A percentile compares a stretch with the other conserved stretches of the same genome.
Conservation (phyloP, 2,888 invertebrate genomes). For the Oxycera nigricornis region DNA sequence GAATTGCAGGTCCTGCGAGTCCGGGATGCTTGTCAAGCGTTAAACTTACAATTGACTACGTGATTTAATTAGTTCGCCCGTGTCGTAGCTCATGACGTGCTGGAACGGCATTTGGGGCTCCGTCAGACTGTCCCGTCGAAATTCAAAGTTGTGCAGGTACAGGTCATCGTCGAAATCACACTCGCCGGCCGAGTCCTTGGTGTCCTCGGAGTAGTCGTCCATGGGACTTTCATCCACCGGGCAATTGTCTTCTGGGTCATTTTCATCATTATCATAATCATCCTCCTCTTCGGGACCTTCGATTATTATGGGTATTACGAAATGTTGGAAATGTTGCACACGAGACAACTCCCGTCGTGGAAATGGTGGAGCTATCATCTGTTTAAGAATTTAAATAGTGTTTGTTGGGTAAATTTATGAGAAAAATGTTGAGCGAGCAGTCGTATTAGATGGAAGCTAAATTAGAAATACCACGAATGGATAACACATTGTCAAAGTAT, state of each 20-base stretch:
- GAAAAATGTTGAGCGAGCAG: no score
- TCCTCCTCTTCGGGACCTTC: constrained; percentile 24
- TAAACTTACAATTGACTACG: constrained; percentile 15
- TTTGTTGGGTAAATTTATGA: no score
- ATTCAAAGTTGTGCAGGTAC: constrained; percentile 16
- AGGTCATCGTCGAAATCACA: constrained; percentile 23
- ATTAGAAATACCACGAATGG: no score
- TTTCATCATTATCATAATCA: not conserved
- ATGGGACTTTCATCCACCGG: not conserved
- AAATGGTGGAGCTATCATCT: constrained; percentile 9
- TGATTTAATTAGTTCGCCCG: constrained; percentile 5
- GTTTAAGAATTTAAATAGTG: not conserved
- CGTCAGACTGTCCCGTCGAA: constrained; percentile 10
- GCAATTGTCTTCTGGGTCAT: not conserved
- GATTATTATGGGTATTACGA: constrained; percentile 21
- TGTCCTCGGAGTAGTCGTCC: not conserved
- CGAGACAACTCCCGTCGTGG: not conserved
- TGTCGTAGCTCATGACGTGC: constrained; percentile 15
- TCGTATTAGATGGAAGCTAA: no score
- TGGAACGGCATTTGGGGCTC: constrained; percentile 16
- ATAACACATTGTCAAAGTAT: no score
- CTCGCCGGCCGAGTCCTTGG: not conserved
- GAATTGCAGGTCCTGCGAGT: no score
- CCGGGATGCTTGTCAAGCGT: no score
- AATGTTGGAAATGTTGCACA: not conserved